Base-by-base conservation (phyloP, 1,140 invertebrate genomes). In the Steinernema feltiae region DNA sequence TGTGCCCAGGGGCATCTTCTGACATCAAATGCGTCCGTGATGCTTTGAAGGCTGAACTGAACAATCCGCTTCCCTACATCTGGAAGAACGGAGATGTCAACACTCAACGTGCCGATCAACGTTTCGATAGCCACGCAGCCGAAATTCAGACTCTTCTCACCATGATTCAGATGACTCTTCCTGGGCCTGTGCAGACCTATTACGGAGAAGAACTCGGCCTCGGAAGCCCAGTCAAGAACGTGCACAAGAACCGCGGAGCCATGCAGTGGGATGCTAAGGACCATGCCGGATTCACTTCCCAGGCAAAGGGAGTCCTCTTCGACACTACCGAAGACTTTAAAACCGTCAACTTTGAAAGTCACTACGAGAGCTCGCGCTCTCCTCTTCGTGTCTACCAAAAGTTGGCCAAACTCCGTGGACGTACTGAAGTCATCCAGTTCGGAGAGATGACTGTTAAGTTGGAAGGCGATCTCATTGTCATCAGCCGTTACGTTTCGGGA, bases 121-220 rank as follows among this genome's bases (percentile, higher is more conserved):
- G 78, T 7, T 79, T 79, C 48, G 72, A 71, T 46, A 17, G 32
- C 1, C 15, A 69, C 30, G 70, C 70, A 17, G 71, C 76, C 48
- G 32, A 80, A 48, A 69, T 79, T 0, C 72, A 73, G 53, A 73
- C 53, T 46, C 74, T 73, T 15, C 31, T 76, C 15, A 53, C 75
- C 31, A 29, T 77, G 29, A 30, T 76, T 31, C 48, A 79, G 46
- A 48, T 80, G 24, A 74, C 71, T 69, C 79, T 80, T 24, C 79
- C 79, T 48, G 79, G 79, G 27, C 75, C 79, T 0, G 35, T 80
- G 27, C 75, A 78, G 32, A n/a, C 77, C 12, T 80, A 80, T 48
- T 80, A 80, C 69, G 79, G 79, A 32, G 77, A 80, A 63, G 79
- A 80, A 74, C 32, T 80, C 70, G 75, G 75, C 24, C 31, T 80